A percentile compares a stretch with the other conserved stretches of the same genome.
Conservation (phyloP, 2,113 vertebrate species). For the Castor canadensis region DNA sequence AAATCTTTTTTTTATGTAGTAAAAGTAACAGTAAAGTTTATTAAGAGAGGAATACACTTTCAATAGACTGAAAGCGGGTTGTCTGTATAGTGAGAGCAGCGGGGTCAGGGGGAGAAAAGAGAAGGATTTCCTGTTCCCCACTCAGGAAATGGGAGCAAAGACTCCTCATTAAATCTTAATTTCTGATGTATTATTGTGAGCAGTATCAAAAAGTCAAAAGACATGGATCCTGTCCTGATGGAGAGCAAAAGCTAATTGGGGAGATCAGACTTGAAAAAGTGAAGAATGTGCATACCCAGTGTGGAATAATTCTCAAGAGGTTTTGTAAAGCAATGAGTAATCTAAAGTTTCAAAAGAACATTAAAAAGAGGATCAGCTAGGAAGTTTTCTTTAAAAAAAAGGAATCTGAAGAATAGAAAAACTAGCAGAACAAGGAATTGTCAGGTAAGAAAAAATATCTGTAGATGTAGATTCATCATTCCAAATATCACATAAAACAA, state of each 20-base stretch:
- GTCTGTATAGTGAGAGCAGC: too few relatives aligned
- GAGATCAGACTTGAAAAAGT: slow-evolving; percentile 31
- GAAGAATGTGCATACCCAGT: slow-evolving; percentile 17
- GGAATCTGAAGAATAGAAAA: neutral
- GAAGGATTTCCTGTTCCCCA: too few relatives aligned
- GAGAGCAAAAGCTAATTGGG: slow-evolving; percentile 39
- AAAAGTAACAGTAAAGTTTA: too few relatives aligned
- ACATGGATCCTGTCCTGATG: neutral
- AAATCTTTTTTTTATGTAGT: too few relatives aligned
- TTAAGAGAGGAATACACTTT: too few relatives aligned
- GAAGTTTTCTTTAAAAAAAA: neutral
- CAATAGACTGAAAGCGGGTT: too few relatives aligned
- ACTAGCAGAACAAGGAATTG: neutral
- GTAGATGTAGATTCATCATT: neutral
- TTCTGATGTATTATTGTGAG: slow-evolving; percentile 25
- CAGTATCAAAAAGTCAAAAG: slow-evolving; percentile 44
- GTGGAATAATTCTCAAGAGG: slow-evolving; percentile 14
- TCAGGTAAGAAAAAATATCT: neutral
- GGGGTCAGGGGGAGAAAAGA: too few relatives aligned
- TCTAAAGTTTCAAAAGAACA: neutral
- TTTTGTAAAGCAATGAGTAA: slow-evolving; percentile 19
- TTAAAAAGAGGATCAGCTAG: neutral
- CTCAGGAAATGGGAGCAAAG: too few relatives aligned
- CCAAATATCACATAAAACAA: neutral
- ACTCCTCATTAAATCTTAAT: slow-evolving; percentile 58